Evolutionary conservation across 2,888 invertebrate species (phyloP).

Genomic region (Luperina testacea): DNA sequence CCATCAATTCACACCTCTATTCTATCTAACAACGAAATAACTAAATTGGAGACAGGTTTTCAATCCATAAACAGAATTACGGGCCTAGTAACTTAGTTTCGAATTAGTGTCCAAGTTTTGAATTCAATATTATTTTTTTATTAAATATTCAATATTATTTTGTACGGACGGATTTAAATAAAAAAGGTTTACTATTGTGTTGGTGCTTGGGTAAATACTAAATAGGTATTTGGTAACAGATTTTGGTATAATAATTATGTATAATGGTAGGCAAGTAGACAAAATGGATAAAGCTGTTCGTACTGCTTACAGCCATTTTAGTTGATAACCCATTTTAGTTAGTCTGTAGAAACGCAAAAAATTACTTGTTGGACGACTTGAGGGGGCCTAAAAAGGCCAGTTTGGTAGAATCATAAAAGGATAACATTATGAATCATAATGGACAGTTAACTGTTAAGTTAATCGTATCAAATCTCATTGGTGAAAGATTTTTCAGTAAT

Average conservation of each 20-base stretch:
- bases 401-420: no score
- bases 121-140: conserved; percentile 61
- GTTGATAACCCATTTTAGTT: not conserved
- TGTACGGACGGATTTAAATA: conserved; percentile 41
- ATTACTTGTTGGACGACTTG: not conserved
- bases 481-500: no score
- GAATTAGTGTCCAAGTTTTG: conserved; percentile 65
- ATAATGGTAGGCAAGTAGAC: not conserved
- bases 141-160: conserved; percentile 48
- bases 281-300: not conserved
- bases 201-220: conserved; percentile 34
- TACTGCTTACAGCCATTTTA: not conserved
- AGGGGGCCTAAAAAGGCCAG: no score
- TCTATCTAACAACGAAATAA: conserved; percentile 50
- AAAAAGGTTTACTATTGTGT: not conserved
- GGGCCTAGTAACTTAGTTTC: conserved; percentile 63
- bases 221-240: conserved; percentile 20
- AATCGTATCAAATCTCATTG: no score
- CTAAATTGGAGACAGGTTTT: conserved; percentile 60
- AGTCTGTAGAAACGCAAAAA: not conserved
- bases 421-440: no score
- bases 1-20: not conserved
- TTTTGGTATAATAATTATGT: not conserved
- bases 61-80: conserved; percentile 68
- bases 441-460: no score